Evolutionary conservation across 1,140 invertebrate species (phyloP), one percentile per base, ranked within the genome.

Genomic region (Eupeodes corollae): DNA sequence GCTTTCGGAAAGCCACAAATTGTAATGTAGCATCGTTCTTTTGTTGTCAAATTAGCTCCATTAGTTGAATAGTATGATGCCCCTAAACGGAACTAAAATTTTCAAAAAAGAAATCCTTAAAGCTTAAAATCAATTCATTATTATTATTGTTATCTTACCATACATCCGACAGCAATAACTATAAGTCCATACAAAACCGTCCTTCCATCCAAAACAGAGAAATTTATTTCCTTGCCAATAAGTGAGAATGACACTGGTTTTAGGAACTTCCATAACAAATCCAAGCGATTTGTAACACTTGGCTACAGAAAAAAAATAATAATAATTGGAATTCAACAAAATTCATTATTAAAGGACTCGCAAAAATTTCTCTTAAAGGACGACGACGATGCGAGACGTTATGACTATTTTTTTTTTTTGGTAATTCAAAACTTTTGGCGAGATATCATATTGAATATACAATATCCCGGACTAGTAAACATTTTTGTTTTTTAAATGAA

Each of bases 1-100:
- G 81, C 84, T 69, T 87, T 87, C 19, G 84, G 84, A 49, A 86
- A 70, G 80, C 83, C 85, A 37, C 82, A 79, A 52, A 86, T 61
- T 40, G 79, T 74, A 47, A 85, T 74, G 68, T 86, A 86, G 39
- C 82, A 50, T 57, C 73, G 73, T 67, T 86, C 83, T 58, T 77
- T 83, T 41, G 73, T 52, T 58, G 71, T 80, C 34, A 86, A 72
- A 59, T 74, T 72, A 41, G 74, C 75, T 44, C 76, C 73, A 55
- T 73, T 71, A 42, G 79, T 74, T 34, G 75, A 75, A 47, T 79
- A 53, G 59, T 76, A 79, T 47, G 81, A 76, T 30, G 74, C 73
- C 21, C 72, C 52, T 47, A 83, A 63, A 48, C 83, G 67, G 33
- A 80, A 58, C 70, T 74, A 69, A 64, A 51, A 37, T 26, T 26